Conservation (phyloP, 2,797 vertebrate species). For the Helicolenus hilgendorfi region DNA sequence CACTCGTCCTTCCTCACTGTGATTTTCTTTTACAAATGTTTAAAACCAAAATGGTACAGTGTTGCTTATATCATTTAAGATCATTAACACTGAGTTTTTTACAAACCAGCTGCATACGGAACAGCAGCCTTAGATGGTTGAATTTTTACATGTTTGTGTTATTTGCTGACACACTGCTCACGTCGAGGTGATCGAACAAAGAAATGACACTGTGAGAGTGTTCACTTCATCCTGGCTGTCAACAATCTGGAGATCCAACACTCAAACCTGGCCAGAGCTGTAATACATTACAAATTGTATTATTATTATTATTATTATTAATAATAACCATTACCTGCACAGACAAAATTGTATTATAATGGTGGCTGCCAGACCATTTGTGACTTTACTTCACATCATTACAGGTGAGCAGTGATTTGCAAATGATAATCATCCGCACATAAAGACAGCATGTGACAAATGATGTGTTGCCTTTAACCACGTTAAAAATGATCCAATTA, state of each 20-base stretch:
- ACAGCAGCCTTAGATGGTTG: not conserved
- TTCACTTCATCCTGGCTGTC: not conserved
- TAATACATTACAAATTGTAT: not conserved
- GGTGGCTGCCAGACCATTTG: not conserved
- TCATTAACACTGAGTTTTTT: not conserved
- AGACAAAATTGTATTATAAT: not conserved
- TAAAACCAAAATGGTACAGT: not conserved
- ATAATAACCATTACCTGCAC: not conserved
- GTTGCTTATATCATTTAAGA: not conserved
- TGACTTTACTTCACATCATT: not conserved
- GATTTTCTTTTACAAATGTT: not conserved
- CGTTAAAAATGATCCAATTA: not conserved
- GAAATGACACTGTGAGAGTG: not conserved
- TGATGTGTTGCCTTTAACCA: not conserved
- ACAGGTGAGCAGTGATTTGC: not conserved
- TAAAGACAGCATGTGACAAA: not conserved
- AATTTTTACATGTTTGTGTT: not conserved
- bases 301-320: not conserved
- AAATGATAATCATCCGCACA: not conserved
- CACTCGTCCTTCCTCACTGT: accelerated
- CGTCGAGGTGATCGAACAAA: constrained; percentile 8
- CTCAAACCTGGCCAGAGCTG: not conserved
- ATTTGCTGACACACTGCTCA: not conserved
- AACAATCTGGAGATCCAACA: not conserved
- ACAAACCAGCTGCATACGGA: not conserved